Evolutionary conservation across 2,113 vertebrate genomes (phyloP), one percentile per base, ranked within the genome.

Genomic region (Perccottus glenii): DNA sequence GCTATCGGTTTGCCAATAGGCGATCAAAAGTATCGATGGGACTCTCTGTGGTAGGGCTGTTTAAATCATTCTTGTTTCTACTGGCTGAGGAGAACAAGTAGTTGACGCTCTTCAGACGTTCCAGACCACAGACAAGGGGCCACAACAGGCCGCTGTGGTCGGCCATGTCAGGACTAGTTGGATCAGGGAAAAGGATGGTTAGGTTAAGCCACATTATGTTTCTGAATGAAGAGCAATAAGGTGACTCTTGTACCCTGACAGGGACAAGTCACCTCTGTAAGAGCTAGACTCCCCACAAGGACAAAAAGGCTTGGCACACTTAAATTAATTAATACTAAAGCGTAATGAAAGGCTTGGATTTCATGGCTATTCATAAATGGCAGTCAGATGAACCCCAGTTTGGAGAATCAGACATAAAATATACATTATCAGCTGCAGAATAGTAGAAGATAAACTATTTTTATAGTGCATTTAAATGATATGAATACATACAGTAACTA

Each of bases 21-120:
- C 62, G 68, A 85, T 89, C 86, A 85, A 73, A 90, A 40, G 55
- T 73, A 88, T 91, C 47, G 87, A 92, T 86, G 70, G 64, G 55
- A 52, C 60, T 60, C 45, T 84, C 65, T 84, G 84, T 69, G 82
- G 88, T 77, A 56, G 67, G 52, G 65, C 74, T 38, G 50, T 65
- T 87, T 82, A 78, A 85, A 85, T 81, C 61, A 69, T 71, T 44
- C 67, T 42, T 58, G 73, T 59, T 55, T 64, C 75, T 35, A 70
- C 49, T n/a, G 52, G 64, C 71, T 71, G 43, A 53, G 65, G 40
- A 57, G 68, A 50, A 60, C 56, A 51, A 42, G 51, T 44, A 51
- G 56, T 36, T 44, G 43, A 10, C 49, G 75, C 65, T 61, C 71
- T 50, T 74, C 60, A 72, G 67, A 47, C 71, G 70, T 84, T 78